Percentiles rank a stretch among this genome's conserved stretches.
These are phyloP conservation scores for Pristionchus entomophagus DNA, from an alignment of 2,888 invertebrate species.

Conservation along the genomic window DNA sequence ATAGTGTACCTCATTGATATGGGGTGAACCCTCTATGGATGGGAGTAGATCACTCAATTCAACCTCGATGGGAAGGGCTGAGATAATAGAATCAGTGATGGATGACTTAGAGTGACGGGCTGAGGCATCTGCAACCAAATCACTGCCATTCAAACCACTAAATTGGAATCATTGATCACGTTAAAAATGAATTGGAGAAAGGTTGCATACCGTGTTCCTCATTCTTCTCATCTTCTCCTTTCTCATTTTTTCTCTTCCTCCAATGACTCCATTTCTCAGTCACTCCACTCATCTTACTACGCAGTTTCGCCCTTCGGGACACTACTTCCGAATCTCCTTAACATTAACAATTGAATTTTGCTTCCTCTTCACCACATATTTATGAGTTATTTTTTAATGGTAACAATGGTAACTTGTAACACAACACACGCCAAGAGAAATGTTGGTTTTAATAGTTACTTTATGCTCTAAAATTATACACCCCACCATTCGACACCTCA, in stretches of 20 bases:
- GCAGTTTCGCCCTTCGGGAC: constrained; percentile 34
- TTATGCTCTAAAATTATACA: no score
- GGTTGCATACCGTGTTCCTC: neutral
- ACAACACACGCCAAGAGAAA: neutral
- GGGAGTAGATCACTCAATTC: constrained; percentile 58
- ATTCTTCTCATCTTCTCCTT: constrained; percentile 8
- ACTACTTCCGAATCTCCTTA: constrained; percentile 22
- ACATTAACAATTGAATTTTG: neutral
- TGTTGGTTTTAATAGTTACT: no score
- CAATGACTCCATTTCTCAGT: constrained; percentile 66
- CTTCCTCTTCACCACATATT: no score
- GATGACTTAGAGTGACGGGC: neutral
- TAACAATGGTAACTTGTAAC: no score
- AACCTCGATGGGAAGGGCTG: constrained; percentile 4
- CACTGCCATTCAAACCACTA: no score
- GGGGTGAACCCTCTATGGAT: constrained; percentile 59
- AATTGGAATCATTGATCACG: neutral
- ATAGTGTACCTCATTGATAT: constrained; percentile 49
- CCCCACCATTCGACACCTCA: no score
- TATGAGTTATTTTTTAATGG: no score
- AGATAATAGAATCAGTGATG: neutral
- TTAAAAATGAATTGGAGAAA: neutral
- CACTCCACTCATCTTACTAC: constrained; percentile 52
- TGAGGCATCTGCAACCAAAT: neutral
- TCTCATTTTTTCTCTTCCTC: constrained; percentile 54